These are phyloP conservation scores for Gymnocheta viridis DNA, from an alignment of 2,888 invertebrate species.

Conservation along the genomic window DNA sequence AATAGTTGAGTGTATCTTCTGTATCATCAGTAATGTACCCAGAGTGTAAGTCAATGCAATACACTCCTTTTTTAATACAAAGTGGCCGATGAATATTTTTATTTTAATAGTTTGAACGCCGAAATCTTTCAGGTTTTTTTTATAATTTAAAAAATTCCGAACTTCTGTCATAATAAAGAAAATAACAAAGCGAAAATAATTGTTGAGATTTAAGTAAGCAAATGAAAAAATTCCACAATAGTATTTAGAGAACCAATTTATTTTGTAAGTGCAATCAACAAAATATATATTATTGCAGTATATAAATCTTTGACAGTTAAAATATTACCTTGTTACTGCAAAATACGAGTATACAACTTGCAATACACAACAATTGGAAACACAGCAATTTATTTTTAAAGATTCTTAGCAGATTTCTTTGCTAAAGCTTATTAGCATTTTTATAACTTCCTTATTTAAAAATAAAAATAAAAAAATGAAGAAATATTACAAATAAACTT, in stretches of 20 bases:
- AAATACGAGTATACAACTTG: conserved; percentile 7
- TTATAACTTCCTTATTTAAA: conserved; percentile 17
- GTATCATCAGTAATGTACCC: too few relatives aligned
- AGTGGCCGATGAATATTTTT: too few relatives aligned
- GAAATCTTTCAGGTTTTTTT: too few relatives aligned
- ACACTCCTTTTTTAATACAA: too few relatives aligned
- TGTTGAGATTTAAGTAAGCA: too few relatives aligned
- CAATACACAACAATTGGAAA: background rate
- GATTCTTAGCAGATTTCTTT: background rate
- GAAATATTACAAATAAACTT: background rate
- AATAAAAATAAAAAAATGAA: background rate
- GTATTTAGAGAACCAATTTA: too few relatives aligned
- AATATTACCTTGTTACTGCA: conserved; percentile 16
- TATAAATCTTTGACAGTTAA: conserved; percentile 27
- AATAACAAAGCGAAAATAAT: too few relatives aligned
- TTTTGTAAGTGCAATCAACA: background rate
- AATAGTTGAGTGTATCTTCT: too few relatives aligned
- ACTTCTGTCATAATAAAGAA: too few relatives aligned
- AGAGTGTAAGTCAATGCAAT: too few relatives aligned
- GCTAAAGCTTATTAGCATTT: conserved; percentile 17
- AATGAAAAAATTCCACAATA: background rate
- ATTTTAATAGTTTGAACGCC: too few relatives aligned
- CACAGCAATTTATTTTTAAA: background rate
- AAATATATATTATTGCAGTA: background rate
- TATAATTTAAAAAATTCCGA: too few relatives aligned